These are phyloP conservation scores for Eulithis prunata DNA, from an alignment of 2,888 invertebrate species.

Conservation along the genomic window DNA sequence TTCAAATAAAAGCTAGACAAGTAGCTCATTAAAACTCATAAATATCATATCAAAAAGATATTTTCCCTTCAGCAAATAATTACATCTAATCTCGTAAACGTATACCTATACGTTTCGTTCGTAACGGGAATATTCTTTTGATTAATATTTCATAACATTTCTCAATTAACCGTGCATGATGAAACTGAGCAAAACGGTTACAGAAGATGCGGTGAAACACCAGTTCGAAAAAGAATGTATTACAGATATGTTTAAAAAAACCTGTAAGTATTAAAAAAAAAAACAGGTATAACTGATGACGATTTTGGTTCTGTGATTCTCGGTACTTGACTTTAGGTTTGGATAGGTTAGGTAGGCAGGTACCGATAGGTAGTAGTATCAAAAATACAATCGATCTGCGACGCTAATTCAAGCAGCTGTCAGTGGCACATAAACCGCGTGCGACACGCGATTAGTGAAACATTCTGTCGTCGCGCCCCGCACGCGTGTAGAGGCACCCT, in stretches of 20 bases:
- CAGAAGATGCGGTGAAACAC: conserved; percentile 1
- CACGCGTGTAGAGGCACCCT: conserved; percentile 33
- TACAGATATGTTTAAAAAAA: too few relatives aligned
- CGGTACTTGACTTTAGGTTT: too few relatives aligned
- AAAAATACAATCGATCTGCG: background rate
- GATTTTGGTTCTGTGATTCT: too few relatives aligned
- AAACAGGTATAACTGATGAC: too few relatives aligned
- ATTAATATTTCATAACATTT: conserved; percentile 65
- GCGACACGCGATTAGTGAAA: conserved; percentile 12
- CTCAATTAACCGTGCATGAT: conserved; percentile 66
- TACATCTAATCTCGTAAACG: conserved; percentile 22
- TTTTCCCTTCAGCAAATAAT: conserved; percentile 23
- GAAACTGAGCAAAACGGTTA: conserved; percentile 49
- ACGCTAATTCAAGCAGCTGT: conserved; percentile 9
- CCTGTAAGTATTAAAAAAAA: too few relatives aligned
- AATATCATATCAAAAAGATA: conserved; percentile 20
- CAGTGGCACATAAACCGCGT: conserved; percentile 13
- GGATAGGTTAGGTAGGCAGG: too few relatives aligned
- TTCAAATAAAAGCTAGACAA: background rate
- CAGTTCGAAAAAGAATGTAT: too few relatives aligned
- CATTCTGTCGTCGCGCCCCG: conserved; percentile 1
- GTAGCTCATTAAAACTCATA: conserved; percentile 17
- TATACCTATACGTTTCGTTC: conserved; percentile 16
- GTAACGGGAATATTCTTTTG: conserved; percentile 50
- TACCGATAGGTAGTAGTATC: too few relatives aligned